Evolutionary conservation across 1,140 invertebrate genomes (phyloP), one percentile per base, ranked within the genome.

Genomic region (Eulimnadia texana): DNA sequence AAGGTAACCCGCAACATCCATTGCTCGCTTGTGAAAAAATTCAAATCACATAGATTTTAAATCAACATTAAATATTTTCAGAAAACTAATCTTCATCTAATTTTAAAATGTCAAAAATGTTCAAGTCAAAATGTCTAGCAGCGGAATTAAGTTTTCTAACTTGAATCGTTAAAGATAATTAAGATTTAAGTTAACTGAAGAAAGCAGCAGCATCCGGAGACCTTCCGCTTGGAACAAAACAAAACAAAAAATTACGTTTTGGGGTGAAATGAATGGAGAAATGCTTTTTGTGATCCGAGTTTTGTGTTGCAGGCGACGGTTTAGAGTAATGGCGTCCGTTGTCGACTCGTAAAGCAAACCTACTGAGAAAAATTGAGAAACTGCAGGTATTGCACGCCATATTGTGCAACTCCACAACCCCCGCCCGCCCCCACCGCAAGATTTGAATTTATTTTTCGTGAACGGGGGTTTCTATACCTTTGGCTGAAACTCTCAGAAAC

Each of bases 1-100:
- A 99, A 99, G 92, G 60, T 61, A 61, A 50, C 19, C 24, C 58
- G n/a, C n/a, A n/a, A n/a, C 19, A 9, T 53, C 23, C 19, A 19
- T 23, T 24, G 23, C 19, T 19, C 23, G 6, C 11, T 53, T 53
- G n/a, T 19, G 11, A 13, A 49, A 49, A 13, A 49, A 53, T 10
- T 19, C 23, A 24, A 53, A 19, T 9, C 19, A 24, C 3, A 53
- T 10, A 20, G 6, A 53, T 9, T 42, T 6, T 42, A n/a, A n/a
- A n/a, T n/a, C n/a, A n/a, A n/a, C 33, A 16, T 42, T 42, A 42
- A 42, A 42, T 42, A 9, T 42, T 42, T 42, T 42, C 33, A 42
- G 6, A 42, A 42, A 9, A 42, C 6, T 16, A 42, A n/a, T n/a
- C n/a, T n/a, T n/a, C n/a, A n/a, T n/a, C n/a, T n/a, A n/a, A n/a